Evolutionary conservation across 2,113 vertebrate species (phyloP), one percentile per base, ranked within the genome.

Genomic region (Theropithecus gelada): DNA sequence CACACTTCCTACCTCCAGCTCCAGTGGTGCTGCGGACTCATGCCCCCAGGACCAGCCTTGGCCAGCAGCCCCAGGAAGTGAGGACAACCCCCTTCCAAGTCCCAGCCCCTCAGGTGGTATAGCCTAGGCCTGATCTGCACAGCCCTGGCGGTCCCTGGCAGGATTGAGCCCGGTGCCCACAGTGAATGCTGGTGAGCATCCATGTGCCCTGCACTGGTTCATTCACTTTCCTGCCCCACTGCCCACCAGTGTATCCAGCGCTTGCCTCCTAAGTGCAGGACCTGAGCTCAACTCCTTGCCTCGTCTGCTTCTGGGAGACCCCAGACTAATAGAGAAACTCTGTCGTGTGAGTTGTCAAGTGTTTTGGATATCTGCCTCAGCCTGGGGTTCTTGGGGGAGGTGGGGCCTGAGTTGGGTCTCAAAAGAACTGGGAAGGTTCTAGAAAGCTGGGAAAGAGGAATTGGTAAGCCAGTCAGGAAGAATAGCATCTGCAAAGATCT

Each of bases 11-110:
- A 25, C 14, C 22, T 16, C 55, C 80, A 43, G 80, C 13, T 3
- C 52, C 73, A 20, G 6, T 0, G 0, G n/a, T 2, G 9, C 88
- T 59, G 27, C 43, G 18, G 4, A 61, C 25, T 16, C 11, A 1
- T 4, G 43, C 61, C 22, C 76, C 40, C 35, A 0, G 40, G 85
- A 82, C 35, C 35, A 35, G 35, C 68, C 43, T 22, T 2, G 0
- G 64, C 59, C 88, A 35, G 50, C 50, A 79, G 92, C 45, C 5
- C 30, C 48, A 70, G 61, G 40, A 43, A 23, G 50, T 22, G 32
- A 32, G 4, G 8, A 55, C 35, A 32, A 32, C 30, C 17, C 38
- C 12, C 61, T 5, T 14, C 27, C 12, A 6, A 14, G 27, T 64
- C 38, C 23, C 16, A 14, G 0, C 23, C 85, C 27, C 82, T 10